Base-by-base conservation (phyloP, 2,888 invertebrate genomes). In the Drosophila stalkeri region DNA sequence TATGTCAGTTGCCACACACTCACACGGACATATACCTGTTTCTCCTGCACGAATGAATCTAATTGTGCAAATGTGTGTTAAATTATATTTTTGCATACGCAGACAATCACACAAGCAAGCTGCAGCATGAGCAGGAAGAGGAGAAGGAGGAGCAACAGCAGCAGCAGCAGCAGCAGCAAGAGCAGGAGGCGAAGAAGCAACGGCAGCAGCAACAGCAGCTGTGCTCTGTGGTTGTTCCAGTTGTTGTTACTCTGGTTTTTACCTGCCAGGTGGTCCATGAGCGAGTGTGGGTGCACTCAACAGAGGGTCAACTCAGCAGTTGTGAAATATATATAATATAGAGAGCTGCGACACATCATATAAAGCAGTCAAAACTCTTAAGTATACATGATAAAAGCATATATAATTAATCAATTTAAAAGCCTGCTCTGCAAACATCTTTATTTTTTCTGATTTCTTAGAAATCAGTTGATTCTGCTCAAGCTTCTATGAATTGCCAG, bases 61-160 rank as follows among this genome's bases (percentile, higher is more conserved):
- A 87, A 87, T 89, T 87, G 89, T 84, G 89, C 86, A 89, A 87
- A 89, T 87, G 86, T 87, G 88, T 89, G 88, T 80, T 89, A 87
- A 87, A 89, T 87, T 89, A 87, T 87, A 89, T 89, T 89, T 86
- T 86, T 87, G 87, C 86, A 89, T 86, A 86, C 86, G 73, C 77
- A 84, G 81, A 84, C 85, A 84, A 73, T 84, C 78, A 65, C 59
- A 74, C 63, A 77, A 41, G 43, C 64, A 31, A 66, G 76, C 69
- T 51, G 61, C 62, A 27, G 27, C 27, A 6, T 6, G 27, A 27
- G 27, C 27, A 27, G 27, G 4, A 27, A 6, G 1, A 6, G 27
- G 6, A 27, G 6, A 6, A 6, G 6, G 11, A 47, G 37, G 18
- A 39, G 18, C 16, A 39, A 16, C 16, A 41, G 41, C 4, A 18